Conservation (phyloP, 2,888 invertebrate species). For the Agrotis exclamationis region DNA sequence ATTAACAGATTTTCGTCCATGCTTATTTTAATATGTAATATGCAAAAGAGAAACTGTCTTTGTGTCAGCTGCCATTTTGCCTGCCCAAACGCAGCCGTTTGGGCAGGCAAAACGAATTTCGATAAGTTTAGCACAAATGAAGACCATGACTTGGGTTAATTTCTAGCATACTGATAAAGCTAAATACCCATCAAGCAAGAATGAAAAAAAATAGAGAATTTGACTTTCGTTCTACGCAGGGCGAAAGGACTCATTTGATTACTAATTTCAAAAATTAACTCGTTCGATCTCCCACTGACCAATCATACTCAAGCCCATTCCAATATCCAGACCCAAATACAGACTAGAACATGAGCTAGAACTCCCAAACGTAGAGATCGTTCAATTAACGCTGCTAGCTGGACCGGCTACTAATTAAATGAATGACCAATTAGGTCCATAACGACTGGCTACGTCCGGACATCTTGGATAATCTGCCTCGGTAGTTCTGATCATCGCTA, state of each 20-base stretch:
- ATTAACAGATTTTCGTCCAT: background rate
- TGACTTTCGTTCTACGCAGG: too few relatives aligned
- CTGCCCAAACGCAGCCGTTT: background rate
- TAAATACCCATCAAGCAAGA: background rate
- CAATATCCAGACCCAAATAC: slow-evolving; percentile 12
- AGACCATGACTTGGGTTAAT: too few relatives aligned
- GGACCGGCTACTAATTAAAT: slow-evolving; percentile 50
- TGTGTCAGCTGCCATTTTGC: background rate
- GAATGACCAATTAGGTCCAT: slow-evolving; percentile 57
- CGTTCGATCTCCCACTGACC: background rate
- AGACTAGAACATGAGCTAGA: slow-evolving; percentile 33
- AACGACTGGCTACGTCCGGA: slow-evolving; percentile 36
- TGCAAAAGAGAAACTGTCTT: background rate
- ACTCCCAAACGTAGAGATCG: slow-evolving; percentile 56
- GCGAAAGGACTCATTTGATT: background rate
- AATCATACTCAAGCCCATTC: background rate
- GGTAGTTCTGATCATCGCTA: slow-evolving; percentile 23
- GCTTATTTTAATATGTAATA: background rate
- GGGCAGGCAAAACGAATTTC: background rate
- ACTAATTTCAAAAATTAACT: background rate
- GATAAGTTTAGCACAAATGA: background rate
- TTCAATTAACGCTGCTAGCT: slow-evolving; percentile 45
- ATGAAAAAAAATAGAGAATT: background rate
- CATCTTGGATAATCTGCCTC: slow-evolving; percentile 40
- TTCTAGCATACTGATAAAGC: background rate